These are phyloP conservation scores for Tachuris rubrigastra DNA, from an alignment of 2,113 vertebrate genomes.

Conservation along the genomic window DNA sequence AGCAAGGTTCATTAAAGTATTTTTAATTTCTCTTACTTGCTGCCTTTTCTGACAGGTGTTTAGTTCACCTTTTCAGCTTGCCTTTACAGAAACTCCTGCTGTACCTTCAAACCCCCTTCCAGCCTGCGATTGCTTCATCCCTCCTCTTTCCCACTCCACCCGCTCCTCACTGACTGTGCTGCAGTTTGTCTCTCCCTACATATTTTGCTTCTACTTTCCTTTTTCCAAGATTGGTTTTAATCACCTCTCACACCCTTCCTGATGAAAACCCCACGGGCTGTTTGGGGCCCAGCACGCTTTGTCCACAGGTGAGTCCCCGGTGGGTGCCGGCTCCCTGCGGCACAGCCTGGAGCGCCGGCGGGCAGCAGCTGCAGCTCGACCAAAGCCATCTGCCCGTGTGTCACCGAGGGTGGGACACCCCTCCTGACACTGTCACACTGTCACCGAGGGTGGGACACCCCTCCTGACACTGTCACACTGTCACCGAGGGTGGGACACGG, in stretches of 20 bases:
- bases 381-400: rapidly evolving
- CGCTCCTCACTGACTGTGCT: rapidly evolving
- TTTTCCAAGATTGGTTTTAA: not conserved
- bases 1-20: not conserved
- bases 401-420: too few species aligned
- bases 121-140: rapidly evolving
- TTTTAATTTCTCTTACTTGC: not conserved
- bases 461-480: too few species aligned
- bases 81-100: not conserved
- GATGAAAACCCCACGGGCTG: not conserved
- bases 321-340: not conserved
- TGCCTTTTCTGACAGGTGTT: not conserved
- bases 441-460: too few species aligned
- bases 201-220: not conserved
- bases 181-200: not conserved
- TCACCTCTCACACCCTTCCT: not conserved
- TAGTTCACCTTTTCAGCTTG: not conserved
- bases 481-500: not conserved
- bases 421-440: too few species aligned
- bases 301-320: rapidly evolving
- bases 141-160: not conserved
- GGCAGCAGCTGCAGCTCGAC: not conserved
- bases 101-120: not conserved
- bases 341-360: not conserved
- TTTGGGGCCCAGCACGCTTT: not conserved